phyloP scores from a whole-genome alignment of 2,113 vertebrate species.

The Vulpes ferrilata region DNA sequence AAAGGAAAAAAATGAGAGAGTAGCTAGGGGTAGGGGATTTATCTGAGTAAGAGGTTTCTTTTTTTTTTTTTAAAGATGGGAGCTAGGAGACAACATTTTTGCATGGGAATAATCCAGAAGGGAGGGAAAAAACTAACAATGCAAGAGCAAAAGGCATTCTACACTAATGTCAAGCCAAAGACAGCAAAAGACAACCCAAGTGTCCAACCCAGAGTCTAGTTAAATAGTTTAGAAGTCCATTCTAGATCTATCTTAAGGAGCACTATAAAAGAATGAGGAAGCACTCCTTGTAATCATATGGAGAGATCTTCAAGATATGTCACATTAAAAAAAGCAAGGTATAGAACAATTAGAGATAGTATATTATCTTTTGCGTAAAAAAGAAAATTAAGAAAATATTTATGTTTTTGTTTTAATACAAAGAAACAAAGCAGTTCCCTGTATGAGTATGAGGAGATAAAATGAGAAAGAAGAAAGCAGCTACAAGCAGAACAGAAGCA shows the following conservation, averaged over 20 bases:
- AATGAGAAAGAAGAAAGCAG: not conserved
- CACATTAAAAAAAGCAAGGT: not conserved
- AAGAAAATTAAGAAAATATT: not conserved
- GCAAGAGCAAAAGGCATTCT: not conserved
- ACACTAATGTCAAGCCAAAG: not conserved
- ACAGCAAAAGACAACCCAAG: not conserved
- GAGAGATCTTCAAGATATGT: not conserved
- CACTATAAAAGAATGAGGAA: not conserved
- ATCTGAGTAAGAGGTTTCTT: not conserved
- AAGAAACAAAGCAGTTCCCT: not conserved
- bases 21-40: not conserved
- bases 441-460: not conserved
- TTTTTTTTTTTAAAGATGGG: not conserved
- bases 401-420: not conserved
- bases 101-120: not conserved
- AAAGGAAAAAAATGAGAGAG: not conserved
- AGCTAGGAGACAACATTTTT: slow-evolving; percentile 16
- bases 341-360: not conserved
- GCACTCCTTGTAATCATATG: not conserved
- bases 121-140: not conserved
- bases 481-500: not conserved
- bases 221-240: not conserved
- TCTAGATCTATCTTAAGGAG: not conserved
- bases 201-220: not conserved
- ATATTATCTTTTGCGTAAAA: not conserved